Conservation (phyloP, 53 echinoderm and acorn worm genomes). For the Apostichopus leukothele region DNA sequence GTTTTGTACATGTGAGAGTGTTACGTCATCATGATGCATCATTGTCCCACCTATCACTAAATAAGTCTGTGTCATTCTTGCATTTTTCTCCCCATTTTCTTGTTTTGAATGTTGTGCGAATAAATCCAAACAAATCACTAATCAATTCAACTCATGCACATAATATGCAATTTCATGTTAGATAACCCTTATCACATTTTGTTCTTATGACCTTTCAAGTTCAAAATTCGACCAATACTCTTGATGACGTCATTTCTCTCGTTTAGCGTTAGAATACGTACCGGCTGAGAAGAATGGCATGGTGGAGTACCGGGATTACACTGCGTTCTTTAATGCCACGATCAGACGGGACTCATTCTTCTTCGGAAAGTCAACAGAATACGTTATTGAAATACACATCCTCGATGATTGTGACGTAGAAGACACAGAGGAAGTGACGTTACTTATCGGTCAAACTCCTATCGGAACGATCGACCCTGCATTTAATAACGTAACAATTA, state of each 20-base stretch:
- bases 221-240: too few relatives aligned
- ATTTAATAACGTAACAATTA: background rate
- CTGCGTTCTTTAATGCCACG: constrained; percentile 29
- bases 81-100: too few relatives aligned
- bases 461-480: background rate
- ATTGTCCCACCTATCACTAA: too few relatives aligned
- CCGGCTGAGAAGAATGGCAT: constrained; percentile 9
- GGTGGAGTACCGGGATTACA: constrained; percentile 37
- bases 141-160: too few relatives aligned
- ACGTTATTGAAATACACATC: background rate
- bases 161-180: too few relatives aligned
- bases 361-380: background rate
- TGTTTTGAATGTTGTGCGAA: too few relatives aligned
- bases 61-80: too few relatives aligned
- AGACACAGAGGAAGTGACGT: background rate
- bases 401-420: constrained; percentile 44
- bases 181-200: too few relatives aligned
- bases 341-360: background rate
- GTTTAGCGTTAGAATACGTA: constrained; percentile 11
- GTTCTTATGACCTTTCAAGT: too few relatives aligned
- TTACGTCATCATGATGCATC: too few relatives aligned
- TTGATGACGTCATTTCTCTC: background rate
- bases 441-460: background rate
- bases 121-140: too few relatives aligned
- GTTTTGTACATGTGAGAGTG: too few relatives aligned